Conservation (phyloP, 2,888 invertebrate species). For the Drosophila mimetica region DNA sequence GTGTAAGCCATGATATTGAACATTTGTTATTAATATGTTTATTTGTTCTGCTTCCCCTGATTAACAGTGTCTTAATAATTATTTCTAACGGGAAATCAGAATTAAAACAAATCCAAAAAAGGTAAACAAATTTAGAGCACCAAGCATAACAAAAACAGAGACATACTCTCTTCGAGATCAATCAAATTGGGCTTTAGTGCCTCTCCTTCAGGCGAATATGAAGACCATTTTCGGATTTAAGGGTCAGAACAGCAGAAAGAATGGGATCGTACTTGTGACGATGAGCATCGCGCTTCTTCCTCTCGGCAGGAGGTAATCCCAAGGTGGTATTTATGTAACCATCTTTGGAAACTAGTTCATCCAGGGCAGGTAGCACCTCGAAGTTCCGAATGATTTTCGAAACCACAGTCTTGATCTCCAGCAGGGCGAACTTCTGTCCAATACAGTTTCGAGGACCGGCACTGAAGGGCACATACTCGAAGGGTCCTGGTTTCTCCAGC, state of each 20-base stretch:
- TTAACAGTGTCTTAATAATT: slow-evolving; percentile 25
- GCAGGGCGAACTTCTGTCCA: slow-evolving; percentile 85
- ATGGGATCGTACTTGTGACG: slow-evolving; percentile 83
- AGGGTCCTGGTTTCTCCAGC: slow-evolving; percentile 78
- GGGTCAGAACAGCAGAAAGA: slow-evolving; percentile 84
- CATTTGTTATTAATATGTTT: slow-evolving; percentile 1
- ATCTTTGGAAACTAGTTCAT: slow-evolving; percentile 74
- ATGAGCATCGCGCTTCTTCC: slow-evolving; percentile 33
- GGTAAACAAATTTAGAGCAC: background rate
- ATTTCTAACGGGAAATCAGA: background rate
- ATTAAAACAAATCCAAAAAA: background rate
- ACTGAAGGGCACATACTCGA: slow-evolving; percentile 87
- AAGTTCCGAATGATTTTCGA: slow-evolving; percentile 86
- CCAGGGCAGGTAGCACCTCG: slow-evolving; percentile 81
- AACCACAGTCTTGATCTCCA: slow-evolving; percentile 86
- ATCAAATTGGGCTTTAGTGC: background rate
- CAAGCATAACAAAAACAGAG: slow-evolving; percentile 4
- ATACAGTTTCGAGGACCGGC: slow-evolving; percentile 87
- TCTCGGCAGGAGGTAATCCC: slow-evolving; percentile 54
- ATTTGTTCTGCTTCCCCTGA: slow-evolving; percentile 5
- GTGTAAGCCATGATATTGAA: slow-evolving; percentile 5
- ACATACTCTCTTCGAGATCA: background rate
- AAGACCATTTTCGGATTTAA: slow-evolving; percentile 85
- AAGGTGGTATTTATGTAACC: slow-evolving; percentile 65
- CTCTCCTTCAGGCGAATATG: slow-evolving; percentile 82